Conservation (phyloP, 2,797 vertebrate species). For the Channallabes apus region DNA sequence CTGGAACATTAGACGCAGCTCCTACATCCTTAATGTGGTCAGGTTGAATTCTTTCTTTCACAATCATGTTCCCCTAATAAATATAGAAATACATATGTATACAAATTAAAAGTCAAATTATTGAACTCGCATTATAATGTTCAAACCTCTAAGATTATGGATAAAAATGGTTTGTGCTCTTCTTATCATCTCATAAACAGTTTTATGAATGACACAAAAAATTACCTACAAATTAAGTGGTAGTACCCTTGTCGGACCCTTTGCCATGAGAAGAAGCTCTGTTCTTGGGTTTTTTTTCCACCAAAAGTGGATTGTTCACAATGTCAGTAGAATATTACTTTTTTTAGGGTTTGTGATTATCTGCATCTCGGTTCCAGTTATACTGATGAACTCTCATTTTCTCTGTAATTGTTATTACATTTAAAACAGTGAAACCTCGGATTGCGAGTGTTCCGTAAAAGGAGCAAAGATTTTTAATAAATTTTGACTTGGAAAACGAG, state of each 20-base stretch:
- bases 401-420: no score
- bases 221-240: no score
- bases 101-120: background rate
- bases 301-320: no score
- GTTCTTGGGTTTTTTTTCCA: background rate
- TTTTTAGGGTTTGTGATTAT: background rate
- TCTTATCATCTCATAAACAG: background rate
- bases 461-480: no score
- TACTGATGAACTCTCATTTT: background rate
- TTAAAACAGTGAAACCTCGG: no score
- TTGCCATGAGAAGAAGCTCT: no score
- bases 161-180: background rate
- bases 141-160: no score
- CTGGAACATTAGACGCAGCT: background rate
- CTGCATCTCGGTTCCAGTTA: background rate
- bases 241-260: no score
- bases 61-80: background rate
- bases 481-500: no score
- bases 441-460: no score
- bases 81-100: background rate
- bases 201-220: no score
- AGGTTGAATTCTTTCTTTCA: background rate
- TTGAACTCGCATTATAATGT: background rate
- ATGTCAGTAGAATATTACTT: background rate
- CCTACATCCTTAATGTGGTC: background rate